Evolutionary conservation across 2,888 invertebrate genomes (phyloP), one percentile per base, ranked within the genome.

Genomic region (Plebejus melissa): DNA sequence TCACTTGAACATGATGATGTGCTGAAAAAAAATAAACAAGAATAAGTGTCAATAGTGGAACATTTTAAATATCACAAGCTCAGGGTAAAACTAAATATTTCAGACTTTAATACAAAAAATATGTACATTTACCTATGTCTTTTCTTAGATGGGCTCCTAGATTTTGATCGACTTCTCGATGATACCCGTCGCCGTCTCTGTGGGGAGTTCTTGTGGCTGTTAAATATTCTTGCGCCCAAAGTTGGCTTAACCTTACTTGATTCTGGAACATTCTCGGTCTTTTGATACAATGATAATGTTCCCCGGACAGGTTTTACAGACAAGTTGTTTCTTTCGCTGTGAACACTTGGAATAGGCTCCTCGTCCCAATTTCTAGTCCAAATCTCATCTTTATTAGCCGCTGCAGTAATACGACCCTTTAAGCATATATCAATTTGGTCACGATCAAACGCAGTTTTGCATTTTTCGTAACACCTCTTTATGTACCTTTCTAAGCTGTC

Each of bases 381-480:
- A 70, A 98, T 94, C 80, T 97, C 97, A 79, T 98, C 98, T 82
- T 97, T 96, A 84, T 97, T 97, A 72, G 98, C 97, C 22, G 98
- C 97, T 76, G 97, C 96, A 75, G 98, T 98, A 79, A 99, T 97
- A 91, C 98, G 97, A 60, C 98, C 98, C 89, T 98, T 98, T 76
- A 99, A 94, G 83, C 98, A 97, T 80, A 98, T 97, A 87, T 99
- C 98, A 77, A 99, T 98, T 90, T 98, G 97, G 93, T 99, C 98
- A 87, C 98, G 97, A 87, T 99, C 98, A 81, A 97, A 95, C 78
- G 95, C 95, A 16, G 97, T 97, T 83, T 96, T 96, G 85, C 98
- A 98, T 89, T 98, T 97, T 72, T 96, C 96, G 93, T 98, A 99
- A 85, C 99, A 98, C 79, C 97, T 95, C 84, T 97, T 96, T 22